A percentile compares a stretch with the other conserved stretches of the same genome.
Evolutionary conservation across 2,888 invertebrate species (phyloP).

Genomic region (Nebria salina): DNA sequence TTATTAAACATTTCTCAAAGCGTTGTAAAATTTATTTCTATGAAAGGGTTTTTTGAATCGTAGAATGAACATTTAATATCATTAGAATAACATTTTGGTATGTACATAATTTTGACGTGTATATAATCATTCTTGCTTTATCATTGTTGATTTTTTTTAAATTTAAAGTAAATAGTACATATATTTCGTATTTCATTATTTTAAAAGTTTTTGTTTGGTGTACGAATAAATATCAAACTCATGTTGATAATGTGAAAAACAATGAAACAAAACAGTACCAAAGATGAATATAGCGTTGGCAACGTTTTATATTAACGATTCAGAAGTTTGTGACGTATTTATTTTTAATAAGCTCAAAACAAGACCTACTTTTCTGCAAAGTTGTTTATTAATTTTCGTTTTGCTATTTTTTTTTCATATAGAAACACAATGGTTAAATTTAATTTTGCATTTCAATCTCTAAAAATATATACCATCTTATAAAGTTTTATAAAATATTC

Average conservation of each 20-base stretch:
- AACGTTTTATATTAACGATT: slow-evolving; percentile 33
- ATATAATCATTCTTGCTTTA: no score
- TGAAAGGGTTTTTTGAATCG: no score
- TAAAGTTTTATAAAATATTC: no score
- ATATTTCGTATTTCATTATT: background rate
- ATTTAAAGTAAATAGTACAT: background rate
- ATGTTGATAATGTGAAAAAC: background rate
- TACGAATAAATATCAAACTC: background rate
- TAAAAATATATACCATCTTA: background rate
- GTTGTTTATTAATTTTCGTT: slow-evolving; percentile 35
- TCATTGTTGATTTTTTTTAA: no score
- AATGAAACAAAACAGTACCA: slow-evolving; percentile 28
- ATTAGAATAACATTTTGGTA: no score
- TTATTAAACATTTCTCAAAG: no score
- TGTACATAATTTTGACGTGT: no score
- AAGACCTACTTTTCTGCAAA: slow-evolving; percentile 20
- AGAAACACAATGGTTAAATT: background rate
- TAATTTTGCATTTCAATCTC: background rate
- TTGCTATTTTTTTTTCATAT: background rate
- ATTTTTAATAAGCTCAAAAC: slow-evolving; percentile 44
- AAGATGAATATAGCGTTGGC: slow-evolving; percentile 20
- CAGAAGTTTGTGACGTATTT: slow-evolving; percentile 39
- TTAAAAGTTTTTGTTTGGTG: background rate
- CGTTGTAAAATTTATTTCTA: no score
- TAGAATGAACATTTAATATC: no score